Percentiles rank a stretch among this genome's conserved stretches.
Conservation (phyloP, 64 coral and sea anemone genomes). For the Orbicella faveolata region DNA sequence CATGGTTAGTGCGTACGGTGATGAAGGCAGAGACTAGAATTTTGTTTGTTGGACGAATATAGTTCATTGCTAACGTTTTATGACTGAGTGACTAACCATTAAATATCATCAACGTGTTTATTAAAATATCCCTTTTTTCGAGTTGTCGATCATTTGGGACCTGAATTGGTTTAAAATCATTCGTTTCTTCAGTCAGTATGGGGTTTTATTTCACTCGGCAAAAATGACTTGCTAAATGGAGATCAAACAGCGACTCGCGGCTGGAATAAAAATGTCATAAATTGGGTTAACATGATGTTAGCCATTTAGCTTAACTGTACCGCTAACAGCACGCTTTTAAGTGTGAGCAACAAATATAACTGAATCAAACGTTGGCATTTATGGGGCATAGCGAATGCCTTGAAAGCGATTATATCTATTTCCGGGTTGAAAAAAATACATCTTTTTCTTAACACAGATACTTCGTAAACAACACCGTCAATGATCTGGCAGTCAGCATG, state of each 20-base stretch:
- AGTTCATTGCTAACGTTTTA: neutral
- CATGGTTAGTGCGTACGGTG: neutral
- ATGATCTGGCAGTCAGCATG: neutral
- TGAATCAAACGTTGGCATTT: neutral
- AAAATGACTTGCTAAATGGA: neutral
- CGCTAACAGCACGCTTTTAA: slow-evolving; percentile 21
- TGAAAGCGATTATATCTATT: slow-evolving; percentile 17
- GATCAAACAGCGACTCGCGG: neutral
- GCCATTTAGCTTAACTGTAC: neutral
- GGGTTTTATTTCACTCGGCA: neutral
- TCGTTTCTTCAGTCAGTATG: neutral
- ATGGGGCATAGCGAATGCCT: neutral
- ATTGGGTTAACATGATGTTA: neutral
- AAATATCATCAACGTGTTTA: neutral
- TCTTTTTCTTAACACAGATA: neutral
- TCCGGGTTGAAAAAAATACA: slow-evolving; percentile 1
- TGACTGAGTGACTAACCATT: neutral
- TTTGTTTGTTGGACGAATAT: neutral
- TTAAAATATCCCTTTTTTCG: neutral
- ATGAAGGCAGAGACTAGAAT: neutral
- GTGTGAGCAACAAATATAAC: neutral
- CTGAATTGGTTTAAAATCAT: neutral
- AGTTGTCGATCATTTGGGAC: neutral
- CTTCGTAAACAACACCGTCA: neutral
- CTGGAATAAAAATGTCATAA: neutral